phyloP scores from a whole-genome alignment of 1,140 invertebrate species.

The Aphelenchoides fujianensis region DNA sequence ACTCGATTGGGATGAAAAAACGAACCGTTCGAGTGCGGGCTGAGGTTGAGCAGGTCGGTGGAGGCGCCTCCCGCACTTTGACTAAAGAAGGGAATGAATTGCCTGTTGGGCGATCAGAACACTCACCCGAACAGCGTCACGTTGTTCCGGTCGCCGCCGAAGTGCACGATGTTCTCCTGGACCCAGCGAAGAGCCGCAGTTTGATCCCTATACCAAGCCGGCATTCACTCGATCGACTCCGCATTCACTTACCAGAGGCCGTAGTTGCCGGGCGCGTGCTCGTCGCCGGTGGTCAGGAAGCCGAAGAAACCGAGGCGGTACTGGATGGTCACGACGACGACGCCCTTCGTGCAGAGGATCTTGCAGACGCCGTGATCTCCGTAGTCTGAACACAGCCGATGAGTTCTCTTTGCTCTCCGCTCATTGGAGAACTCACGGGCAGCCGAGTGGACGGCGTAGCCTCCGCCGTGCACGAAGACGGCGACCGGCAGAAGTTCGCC shows the following conservation, averaged over 20 bases:
- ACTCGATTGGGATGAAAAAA: too few relatives aligned
- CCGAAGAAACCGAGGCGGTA: slow-evolving; percentile 84
- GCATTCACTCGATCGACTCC: neutral
- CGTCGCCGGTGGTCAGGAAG: slow-evolving; percentile 68
- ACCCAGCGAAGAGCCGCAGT: slow-evolving; percentile 82
- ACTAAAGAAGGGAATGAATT: too few relatives aligned
- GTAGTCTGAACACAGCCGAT: neutral
- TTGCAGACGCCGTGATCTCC: slow-evolving; percentile 31
- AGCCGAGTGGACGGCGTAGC: slow-evolving; percentile 85
- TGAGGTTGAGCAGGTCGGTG: slow-evolving; percentile 40
- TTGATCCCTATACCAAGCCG: slow-evolving; percentile 73
- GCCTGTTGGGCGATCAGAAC: too few relatives aligned
- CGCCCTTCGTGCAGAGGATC: slow-evolving; percentile 72
- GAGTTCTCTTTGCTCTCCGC: neutral
- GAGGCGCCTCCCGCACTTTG: slow-evolving; percentile 70
- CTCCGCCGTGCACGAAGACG: slow-evolving; percentile 93
- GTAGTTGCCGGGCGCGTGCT: slow-evolving; percentile 85
- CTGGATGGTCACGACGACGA: slow-evolving; percentile 91
- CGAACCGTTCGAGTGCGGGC: slow-evolving; percentile 62
- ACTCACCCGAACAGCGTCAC: slow-evolving; percentile 74
- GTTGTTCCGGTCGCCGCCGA: slow-evolving; percentile 69
- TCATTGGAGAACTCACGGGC: slow-evolving; percentile 68
- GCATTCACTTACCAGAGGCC: slow-evolving; percentile 69
- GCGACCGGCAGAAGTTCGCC: slow-evolving; percentile 73
- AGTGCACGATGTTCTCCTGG: slow-evolving; percentile 68